Percentiles rank a stretch among this genome's conserved stretches.
These are phyloP conservation scores for Bathynomus jamesi DNA, from an alignment of 1,140 invertebrate species.

Conservation along the genomic window DNA sequence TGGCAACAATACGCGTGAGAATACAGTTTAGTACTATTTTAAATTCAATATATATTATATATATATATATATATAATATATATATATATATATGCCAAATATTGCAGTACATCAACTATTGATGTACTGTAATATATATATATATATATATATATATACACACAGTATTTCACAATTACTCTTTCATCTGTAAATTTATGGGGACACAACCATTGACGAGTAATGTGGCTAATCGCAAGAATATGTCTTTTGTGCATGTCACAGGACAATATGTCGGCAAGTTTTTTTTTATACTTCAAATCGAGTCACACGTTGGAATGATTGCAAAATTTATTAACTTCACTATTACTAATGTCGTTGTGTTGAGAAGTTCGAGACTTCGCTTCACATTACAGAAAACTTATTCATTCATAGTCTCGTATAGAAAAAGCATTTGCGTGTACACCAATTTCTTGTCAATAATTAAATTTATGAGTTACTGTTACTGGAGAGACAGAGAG, in stretches of 20 bases:
- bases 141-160: slow-evolving; percentile 1
- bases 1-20: neutral
- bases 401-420: too few species aligned
- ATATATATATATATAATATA: slow-evolving; percentile 3
- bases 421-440: too few species aligned
- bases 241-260: neutral
- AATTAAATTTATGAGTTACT: too few species aligned
- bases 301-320: neutral
- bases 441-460: too few species aligned
- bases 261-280: neutral
- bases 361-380: too few species aligned
- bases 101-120: too few species aligned
- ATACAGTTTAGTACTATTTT: neutral
- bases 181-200: neutral
- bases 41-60: neutral
- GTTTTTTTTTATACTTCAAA: neutral
- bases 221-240: neutral
- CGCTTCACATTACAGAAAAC: too few species aligned
- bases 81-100: neutral
- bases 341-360: too few species aligned
- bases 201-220: neutral
- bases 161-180: neutral
- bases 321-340: neutral
- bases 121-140: too few species aligned
- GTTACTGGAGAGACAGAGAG: too few species aligned